A percentile compares a stretch with the other conserved stretches of the same genome.
Evolutionary conservation across 2,113 vertebrate species (phyloP).

Genomic region (Zapus hudsonius): DNA sequence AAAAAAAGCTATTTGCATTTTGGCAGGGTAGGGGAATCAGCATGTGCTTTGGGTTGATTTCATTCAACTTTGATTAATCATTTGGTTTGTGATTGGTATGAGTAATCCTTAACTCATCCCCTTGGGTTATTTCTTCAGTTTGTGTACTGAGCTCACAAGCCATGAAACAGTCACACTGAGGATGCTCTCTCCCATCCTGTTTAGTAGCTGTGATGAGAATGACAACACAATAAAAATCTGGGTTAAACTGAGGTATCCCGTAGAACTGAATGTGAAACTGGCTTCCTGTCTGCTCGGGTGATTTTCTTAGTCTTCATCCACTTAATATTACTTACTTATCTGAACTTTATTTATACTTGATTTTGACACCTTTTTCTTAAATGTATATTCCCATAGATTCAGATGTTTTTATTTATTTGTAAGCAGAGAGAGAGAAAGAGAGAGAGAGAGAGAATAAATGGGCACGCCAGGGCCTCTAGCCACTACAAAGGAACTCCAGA

Average conservation of each 20-base stretch:
- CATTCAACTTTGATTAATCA: too few relatives aligned
- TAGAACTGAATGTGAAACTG: neutral
- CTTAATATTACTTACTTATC: neutral
- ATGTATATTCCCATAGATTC: too few relatives aligned
- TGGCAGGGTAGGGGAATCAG: too few relatives aligned
- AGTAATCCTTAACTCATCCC: too few relatives aligned
- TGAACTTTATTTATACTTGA: conserved; percentile 16
- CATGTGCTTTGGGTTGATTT: too few relatives aligned
- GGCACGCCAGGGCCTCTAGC: too few relatives aligned
- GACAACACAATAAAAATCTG: neutral
- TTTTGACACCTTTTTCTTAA: conserved; percentile 15
- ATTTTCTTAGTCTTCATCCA: conserved; percentile 30
- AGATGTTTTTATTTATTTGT: too few relatives aligned
- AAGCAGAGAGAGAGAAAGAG: too few relatives aligned
- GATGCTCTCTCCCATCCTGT: neutral
- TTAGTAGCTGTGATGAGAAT: neutral
- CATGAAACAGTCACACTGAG: conserved; percentile 3
- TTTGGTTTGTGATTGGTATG: too few relatives aligned
- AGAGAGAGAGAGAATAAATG: too few relatives aligned
- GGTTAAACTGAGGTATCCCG: neutral
- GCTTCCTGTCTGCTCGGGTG: neutral
- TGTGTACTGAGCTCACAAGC: conserved; percentile 36
- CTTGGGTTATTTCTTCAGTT: conserved; percentile 37
- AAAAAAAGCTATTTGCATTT: too few relatives aligned
- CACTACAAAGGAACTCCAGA: too few relatives aligned